Conservation (phyloP, 2,888 invertebrate species). For the Nomada hirtipes region DNA sequence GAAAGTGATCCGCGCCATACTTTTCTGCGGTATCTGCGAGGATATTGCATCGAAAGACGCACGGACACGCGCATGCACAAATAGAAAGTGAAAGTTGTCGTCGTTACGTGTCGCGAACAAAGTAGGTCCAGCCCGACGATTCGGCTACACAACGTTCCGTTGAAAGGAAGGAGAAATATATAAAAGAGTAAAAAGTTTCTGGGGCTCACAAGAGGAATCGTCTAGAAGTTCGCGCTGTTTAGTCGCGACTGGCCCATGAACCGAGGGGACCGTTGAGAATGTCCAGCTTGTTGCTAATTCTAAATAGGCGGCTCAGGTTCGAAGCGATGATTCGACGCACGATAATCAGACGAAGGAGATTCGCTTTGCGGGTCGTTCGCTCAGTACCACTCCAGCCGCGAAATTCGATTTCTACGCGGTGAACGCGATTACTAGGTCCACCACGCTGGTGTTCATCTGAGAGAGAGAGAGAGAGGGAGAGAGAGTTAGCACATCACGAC, state of each 20-base stretch:
- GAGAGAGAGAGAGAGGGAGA: constrained; percentile 1
- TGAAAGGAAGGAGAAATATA: constrained; percentile 50
- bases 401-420: constrained; percentile 45
- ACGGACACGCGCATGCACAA: constrained; percentile 57
- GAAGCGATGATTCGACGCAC: too few species aligned
- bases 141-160: constrained; percentile 5
- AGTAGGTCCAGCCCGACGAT: constrained; percentile 23
- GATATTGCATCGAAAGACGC: constrained; percentile 62
- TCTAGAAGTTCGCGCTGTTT: background rate
- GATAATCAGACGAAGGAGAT: background rate
- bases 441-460: constrained; percentile 22
- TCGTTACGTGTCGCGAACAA: constrained; percentile 15
- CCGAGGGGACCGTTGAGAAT: background rate
- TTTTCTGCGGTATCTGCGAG: constrained; percentile 53
- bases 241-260: constrained; percentile 15
- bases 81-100: constrained; percentile 64
- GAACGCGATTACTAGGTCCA: constrained; percentile 35
- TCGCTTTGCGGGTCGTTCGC: background rate
- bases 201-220: background rate
- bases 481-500: background rate
- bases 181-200: constrained; percentile 45
- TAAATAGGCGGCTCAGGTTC: too few species aligned
- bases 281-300: too few species aligned
- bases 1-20: constrained; percentile 46
- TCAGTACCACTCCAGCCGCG: constrained; percentile 31